These are phyloP conservation scores for Archocentrus centrarchus DNA, from an alignment of 2,113 vertebrate species.

Conservation along the genomic window DNA sequence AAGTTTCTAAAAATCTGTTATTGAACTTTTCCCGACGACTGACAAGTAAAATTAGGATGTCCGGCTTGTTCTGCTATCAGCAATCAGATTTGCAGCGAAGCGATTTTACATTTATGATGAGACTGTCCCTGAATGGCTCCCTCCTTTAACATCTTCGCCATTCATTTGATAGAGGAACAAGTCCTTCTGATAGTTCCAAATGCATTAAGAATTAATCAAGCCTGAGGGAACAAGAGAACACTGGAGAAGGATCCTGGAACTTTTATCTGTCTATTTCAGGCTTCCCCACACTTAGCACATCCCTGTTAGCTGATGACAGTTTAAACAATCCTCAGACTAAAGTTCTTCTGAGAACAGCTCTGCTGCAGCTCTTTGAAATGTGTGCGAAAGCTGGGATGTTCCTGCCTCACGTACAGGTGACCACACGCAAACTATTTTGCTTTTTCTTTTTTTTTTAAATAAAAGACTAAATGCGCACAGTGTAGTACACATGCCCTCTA, in stretches of 20 bases:
- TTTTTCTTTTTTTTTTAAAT: slow-evolving; percentile 20
- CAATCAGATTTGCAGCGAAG: background rate
- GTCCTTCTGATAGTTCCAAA: slow-evolving; percentile 31
- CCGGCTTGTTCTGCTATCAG: background rate
- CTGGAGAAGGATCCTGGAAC: background rate
- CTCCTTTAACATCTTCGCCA: background rate
- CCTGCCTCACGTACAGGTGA: background rate
- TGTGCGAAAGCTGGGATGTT: background rate
- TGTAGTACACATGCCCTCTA: slow-evolving; percentile 18
- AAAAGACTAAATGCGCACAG: slow-evolving; percentile 45
- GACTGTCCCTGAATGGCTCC: background rate
- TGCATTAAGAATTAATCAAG: slow-evolving; percentile 47
- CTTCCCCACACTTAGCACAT: background rate
- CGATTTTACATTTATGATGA: background rate
- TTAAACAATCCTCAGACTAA: background rate
- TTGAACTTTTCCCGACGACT: background rate
- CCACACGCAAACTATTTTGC: background rate
- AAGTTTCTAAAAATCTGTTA: background rate
- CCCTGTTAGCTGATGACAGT: background rate
- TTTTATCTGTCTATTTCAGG: slow-evolving; percentile 4
- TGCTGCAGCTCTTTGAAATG: background rate
- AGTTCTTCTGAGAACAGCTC: background rate
- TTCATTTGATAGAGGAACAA: slow-evolving; percentile 25
- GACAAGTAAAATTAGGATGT: background rate
- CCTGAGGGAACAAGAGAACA: background rate